Evolutionary conservation across 2,797 vertebrate species (phyloP).

Genomic region (Staurois parvus): DNA sequence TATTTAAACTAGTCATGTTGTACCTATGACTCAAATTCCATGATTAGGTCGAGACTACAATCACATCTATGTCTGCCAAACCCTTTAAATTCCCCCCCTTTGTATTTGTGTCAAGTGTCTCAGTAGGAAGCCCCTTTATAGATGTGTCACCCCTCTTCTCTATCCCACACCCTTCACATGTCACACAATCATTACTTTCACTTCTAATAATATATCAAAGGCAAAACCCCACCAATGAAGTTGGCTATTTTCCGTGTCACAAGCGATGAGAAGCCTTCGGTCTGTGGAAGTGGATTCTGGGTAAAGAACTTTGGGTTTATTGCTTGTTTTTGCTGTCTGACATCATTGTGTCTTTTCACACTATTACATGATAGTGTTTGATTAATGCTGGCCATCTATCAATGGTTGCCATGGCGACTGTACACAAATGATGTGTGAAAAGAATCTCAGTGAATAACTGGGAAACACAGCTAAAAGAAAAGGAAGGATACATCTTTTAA

Average conservation of each 20-base stretch:
- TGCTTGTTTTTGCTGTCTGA: slow-evolving; percentile 13
- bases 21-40: neutral
- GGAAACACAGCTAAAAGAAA: slow-evolving; percentile 15
- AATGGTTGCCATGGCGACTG: slow-evolving; percentile 66
- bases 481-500: neutral
- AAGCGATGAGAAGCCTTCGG: neutral
- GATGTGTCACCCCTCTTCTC: neutral
- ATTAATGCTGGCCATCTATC: slow-evolving; percentile 65
- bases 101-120: neutral
- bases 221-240: neutral
- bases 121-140: slow-evolving; percentile 14
- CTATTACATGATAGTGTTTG: slow-evolving; percentile 57
- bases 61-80: neutral
- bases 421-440: slow-evolving; percentile 70
- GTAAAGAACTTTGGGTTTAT: slow-evolving; percentile 41
- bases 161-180: slow-evolving; percentile 1
- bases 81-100: neutral
- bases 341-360: slow-evolving; percentile 43
- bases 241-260: neutral
- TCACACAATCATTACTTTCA: slow-evolving; percentile 20
- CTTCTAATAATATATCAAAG: neutral
- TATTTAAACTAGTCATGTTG: neutral
- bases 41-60: neutral
- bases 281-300: slow-evolving; percentile 8
- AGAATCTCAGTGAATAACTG: slow-evolving; percentile 52